Evolutionary conservation across 2,888 invertebrate genomes (phyloP).

Genomic region (Lacanobia oleracea): DNA sequence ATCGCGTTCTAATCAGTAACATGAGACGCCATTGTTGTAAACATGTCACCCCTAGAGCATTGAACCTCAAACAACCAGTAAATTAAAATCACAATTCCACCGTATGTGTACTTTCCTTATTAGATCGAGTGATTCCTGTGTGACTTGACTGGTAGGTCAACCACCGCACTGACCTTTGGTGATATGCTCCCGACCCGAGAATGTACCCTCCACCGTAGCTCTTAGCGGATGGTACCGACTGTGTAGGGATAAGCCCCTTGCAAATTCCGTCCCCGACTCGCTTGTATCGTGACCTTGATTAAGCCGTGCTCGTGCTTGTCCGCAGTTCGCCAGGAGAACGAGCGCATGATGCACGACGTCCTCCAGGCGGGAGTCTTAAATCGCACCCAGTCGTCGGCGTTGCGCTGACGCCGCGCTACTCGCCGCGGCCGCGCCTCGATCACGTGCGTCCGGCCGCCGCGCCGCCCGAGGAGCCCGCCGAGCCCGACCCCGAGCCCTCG

Average conservation of each 20-base stretch:
- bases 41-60: conserved; percentile 60
- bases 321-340: conserved; percentile 97
- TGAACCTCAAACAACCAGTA: conserved; percentile 58
- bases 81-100: conserved; percentile 56
- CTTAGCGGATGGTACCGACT: conserved; percentile 53
- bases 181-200: conserved; percentile 36
- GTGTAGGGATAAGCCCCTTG: conserved; percentile 63
- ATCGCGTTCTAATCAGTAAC: conserved; percentile 59
- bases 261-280: conserved; percentile 66
- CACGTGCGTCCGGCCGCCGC: conserved; percentile 87
- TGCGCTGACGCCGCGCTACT: conserved; percentile 90
- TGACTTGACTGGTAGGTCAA: conserved; percentile 52
- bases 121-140: conserved; percentile 59
- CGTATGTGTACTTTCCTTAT: conserved; percentile 61
- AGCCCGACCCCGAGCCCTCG: conserved; percentile 72
- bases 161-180: conserved; percentile 44
- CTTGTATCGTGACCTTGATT: conserved; percentile 73
- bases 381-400: conserved; percentile 90
- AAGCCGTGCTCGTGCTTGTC: conserved; percentile 83
- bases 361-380: conserved; percentile 91
- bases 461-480: conserved; percentile 84
- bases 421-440: conserved; percentile 87
- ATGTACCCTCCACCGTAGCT: conserved; percentile 33
- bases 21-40: conserved; percentile 47
- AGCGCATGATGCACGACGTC: conserved; percentile 95